Conservation (phyloP, 2,888 invertebrate species). For the Romanomermis culicivorax region DNA sequence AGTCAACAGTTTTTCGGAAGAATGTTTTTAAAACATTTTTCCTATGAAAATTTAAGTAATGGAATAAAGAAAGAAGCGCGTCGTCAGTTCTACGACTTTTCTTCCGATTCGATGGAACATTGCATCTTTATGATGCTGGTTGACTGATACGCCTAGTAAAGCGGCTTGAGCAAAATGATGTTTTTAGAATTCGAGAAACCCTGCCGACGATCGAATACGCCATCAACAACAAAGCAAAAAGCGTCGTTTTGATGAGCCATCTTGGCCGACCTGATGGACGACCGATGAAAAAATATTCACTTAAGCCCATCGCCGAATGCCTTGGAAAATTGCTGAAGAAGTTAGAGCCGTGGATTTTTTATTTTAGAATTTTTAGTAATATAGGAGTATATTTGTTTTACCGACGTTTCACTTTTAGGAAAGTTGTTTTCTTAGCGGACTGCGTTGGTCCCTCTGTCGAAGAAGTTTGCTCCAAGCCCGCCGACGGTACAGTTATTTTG, state of each 20-base stretch:
- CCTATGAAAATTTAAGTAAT: no score
- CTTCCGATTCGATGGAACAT: no score
- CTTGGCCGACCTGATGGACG: constrained; percentile 88
- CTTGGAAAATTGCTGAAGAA: constrained; percentile 48
- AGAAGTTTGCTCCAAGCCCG: constrained; percentile 63
- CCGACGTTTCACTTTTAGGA: constrained; percentile 22
- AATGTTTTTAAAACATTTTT: no score
- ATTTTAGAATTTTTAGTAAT: no score
- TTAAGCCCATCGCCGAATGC: constrained; percentile 78
- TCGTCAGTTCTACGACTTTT: no score
- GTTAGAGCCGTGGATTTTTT: neutral
- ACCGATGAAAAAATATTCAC: constrained; percentile 60
- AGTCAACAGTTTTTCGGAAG: no score
- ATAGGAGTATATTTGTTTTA: neutral
- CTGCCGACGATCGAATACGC: constrained; percentile 78
- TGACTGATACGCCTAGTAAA: no score
- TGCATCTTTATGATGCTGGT: no score
- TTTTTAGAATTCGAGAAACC: constrained; percentile 63
- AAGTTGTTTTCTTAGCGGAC: constrained; percentile 47
- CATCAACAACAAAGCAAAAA: constrained; percentile 72
- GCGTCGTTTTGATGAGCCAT: constrained; percentile 89
- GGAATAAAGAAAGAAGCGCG: no score
- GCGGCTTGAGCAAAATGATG: no score
- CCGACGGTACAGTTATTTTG: constrained; percentile 64
- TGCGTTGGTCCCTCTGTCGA: constrained; percentile 84